Conservation (phyloP, 1,140 invertebrate genomes). For the Zeugodacus cucurbitae region DNA sequence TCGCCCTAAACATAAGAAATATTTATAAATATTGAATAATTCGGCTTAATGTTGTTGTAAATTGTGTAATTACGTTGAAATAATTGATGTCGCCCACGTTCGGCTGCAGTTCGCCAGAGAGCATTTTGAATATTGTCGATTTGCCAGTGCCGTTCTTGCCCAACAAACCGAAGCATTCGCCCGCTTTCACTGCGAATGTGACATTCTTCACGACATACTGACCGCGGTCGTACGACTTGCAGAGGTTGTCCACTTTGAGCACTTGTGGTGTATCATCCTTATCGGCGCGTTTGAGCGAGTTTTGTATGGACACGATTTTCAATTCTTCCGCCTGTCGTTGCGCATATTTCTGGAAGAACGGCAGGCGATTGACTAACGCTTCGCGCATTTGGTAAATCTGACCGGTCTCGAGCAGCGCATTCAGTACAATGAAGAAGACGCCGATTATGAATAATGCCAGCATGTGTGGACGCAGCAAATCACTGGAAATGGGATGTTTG, state of each 20-base stretch:
- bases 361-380: slow-evolving; percentile 46
- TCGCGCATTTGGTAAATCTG: slow-evolving; percentile 52
- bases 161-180: slow-evolving; percentile 78
- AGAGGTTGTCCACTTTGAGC: slow-evolving; percentile 58
- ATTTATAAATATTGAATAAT: neutral
- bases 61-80: slow-evolving; percentile 57
- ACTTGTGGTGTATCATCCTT: slow-evolving; percentile 45
- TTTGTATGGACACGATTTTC: slow-evolving; percentile 54
- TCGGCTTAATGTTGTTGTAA: neutral
- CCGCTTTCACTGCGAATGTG: slow-evolving; percentile 57
- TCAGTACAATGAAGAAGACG: slow-evolving; percentile 67
- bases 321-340: slow-evolving; percentile 53
- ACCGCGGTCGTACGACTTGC: slow-evolving; percentile 53
- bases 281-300: slow-evolving; percentile 46
- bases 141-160: slow-evolving; percentile 82
- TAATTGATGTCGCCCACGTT: slow-evolving; percentile 68
- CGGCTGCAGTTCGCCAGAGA: slow-evolving; percentile 74
- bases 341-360: slow-evolving; percentile 49
- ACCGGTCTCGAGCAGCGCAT: slow-evolving; percentile 70
- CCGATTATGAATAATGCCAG: slow-evolving; percentile 68
- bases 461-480: slow-evolving; percentile 70
- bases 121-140: slow-evolving; percentile 79
- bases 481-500: slow-evolving; percentile 70
- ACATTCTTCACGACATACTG: slow-evolving; percentile 60
- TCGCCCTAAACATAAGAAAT: slow-evolving; percentile 49